Evolutionary conservation across 2,888 invertebrate species (phyloP).

Genomic region (Mesodorylaimus sp.): DNA sequence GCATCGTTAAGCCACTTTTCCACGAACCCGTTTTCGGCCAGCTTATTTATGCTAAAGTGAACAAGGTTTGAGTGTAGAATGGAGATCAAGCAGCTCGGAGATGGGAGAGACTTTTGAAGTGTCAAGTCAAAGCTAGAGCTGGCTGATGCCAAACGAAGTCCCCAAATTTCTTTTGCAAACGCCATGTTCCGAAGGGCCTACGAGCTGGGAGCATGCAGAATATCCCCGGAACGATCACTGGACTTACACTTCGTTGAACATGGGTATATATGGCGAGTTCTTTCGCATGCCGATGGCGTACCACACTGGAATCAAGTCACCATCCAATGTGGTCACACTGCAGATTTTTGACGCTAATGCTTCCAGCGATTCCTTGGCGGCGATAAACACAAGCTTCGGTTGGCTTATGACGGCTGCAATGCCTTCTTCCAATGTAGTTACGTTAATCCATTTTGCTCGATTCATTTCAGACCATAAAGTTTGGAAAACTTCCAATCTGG

Average conservation of each 20-base stretch:
- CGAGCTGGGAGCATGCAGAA: too few species aligned
- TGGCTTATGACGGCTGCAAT: not conserved
- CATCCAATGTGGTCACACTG: constrained; percentile 21
- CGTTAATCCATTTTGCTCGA: not conserved
- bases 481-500: not conserved
- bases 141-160: too few species aligned
- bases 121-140: too few species aligned
- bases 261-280: constrained; percentile 19
- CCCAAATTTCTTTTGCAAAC: too few species aligned
- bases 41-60: too few species aligned
- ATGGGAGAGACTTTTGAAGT: too few species aligned
- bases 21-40: too few species aligned
- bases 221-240: too few species aligned
- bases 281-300: constrained; percentile 24
- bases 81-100: too few species aligned
- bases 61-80: too few species aligned
- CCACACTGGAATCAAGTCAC: constrained; percentile 20
- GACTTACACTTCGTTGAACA: constrained; percentile 23
- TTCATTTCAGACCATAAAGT: not conserved
- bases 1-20: too few species aligned
- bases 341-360: constrained; percentile 19
- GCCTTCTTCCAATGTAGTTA: not conserved
- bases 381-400: constrained; percentile 15
- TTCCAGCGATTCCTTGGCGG: constrained; percentile 19
- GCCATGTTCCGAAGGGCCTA: too few species aligned